Evolutionary conservation across 2,113 vertebrate species (phyloP), one percentile per base, ranked within the genome.

Genomic region (Seriola aureovittata): DNA sequence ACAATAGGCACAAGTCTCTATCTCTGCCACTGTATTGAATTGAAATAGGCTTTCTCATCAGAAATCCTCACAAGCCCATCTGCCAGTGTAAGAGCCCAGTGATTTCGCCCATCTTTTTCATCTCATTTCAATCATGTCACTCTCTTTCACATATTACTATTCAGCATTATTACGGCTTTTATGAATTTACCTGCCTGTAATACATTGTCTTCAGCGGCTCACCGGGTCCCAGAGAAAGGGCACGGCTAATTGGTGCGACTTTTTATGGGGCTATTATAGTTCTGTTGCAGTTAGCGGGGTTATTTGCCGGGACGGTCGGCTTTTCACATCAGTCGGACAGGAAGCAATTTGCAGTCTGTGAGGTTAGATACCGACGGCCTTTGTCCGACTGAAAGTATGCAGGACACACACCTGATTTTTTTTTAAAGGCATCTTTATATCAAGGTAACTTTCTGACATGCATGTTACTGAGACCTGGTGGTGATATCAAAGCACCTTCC

Each of bases 81-180:
- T 86, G 78, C 83, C 78, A 70, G 77, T 19, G 72, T 69, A 80
- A 71, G 64, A 88, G 93, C 86, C 79, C 65, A 85, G 76, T 78
- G 74, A 87, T 90, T 82, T 82, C 2, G 5, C 82, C 59, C 65
- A 58, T 85, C 74, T 87, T 78, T 62, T 70, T 89, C 72, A 83
- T 85, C 85, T 90, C 85, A 88, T 94, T 94, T 94, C 85, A 86
- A 92, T 87, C 85, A 83, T 88, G 84, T 87, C 86, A 88, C 79
- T 89, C 85, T 83, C 71, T 85, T 76, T 78, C 85, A 85, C 79
- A 54, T 82, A 75, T 85, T 82, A 90, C 84, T 75, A 81, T 82
- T 81, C 82, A 62, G 71, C 74, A 81, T 85, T 85, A 82, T 84
- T 82, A 82, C 0, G 9, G 44, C 74, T 82, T 88, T 90, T 78